A percentile compares a stretch with the other conserved stretches of the same genome.
phyloP scores from a whole-genome alignment of 2,113 vertebrate species.

The Calonectris borealis region DNA sequence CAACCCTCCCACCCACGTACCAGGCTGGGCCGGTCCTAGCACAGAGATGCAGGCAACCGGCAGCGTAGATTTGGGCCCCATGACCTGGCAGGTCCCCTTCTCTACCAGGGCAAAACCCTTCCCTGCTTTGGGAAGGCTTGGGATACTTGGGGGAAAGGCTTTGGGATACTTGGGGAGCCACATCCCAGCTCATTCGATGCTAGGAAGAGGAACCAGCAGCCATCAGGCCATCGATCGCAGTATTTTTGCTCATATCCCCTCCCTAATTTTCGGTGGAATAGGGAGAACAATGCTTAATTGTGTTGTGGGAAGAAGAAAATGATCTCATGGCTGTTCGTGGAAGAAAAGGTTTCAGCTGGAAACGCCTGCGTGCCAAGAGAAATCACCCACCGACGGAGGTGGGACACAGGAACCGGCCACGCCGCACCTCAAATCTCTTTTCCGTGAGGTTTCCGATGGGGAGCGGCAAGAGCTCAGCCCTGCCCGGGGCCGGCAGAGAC shows the following conservation, averaged over 20 bases:
- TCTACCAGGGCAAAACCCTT: neutral
- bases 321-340: neutral
- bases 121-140: neutral
- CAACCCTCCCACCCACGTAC: neutral
- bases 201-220: neutral
- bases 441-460: accelerated
- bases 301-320: neutral
- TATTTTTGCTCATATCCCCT: neutral
- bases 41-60: neutral
- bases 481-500: accelerated
- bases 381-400: accelerated
- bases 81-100: accelerated
- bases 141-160: neutral
- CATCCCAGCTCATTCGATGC: accelerated
- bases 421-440: neutral
- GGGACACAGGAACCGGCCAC: accelerated
- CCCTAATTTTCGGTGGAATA: neutral
- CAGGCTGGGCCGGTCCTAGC: neutral
- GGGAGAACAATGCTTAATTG: slow-evolving; percentile 29
- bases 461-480: neutral
- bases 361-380: neutral
- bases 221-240: accelerated
- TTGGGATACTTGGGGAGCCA: neutral
- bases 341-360: neutral
- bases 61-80: accelerated